Conservation (phyloP, 2,888 invertebrate genomes). For the Spilarctia lutea region DNA sequence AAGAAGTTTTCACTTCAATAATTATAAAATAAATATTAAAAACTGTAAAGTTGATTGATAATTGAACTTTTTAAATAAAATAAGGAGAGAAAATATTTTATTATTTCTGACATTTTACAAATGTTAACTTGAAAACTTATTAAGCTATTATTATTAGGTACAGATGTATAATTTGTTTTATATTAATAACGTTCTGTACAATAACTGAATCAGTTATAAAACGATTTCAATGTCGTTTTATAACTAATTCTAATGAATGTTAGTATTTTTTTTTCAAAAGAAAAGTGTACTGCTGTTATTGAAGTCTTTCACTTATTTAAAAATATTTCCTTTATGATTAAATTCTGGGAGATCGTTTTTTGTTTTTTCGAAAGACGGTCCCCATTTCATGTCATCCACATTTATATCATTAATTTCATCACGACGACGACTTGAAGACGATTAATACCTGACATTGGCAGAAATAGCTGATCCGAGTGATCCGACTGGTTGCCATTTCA, state of each 20-base stretch:
- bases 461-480: too few species aligned
- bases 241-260: too few species aligned
- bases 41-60: not conserved
- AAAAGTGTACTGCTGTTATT: conserved; percentile 9
- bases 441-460: too few species aligned
- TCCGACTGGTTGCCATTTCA: too few species aligned
- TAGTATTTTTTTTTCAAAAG: conserved; percentile 1
- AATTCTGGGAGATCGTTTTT: too few species aligned
- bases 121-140: conserved; percentile 22
- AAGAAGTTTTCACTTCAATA: too few species aligned
- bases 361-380: too few species aligned
- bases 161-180: conserved; percentile 35
- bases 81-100: not conserved
- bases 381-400: too few species aligned
- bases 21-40: conserved; percentile 3
- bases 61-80: not conserved
- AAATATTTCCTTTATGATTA: too few species aligned
- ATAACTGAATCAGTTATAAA: conserved; percentile 36
- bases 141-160: conserved; percentile 32
- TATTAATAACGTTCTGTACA: conserved; percentile 40
- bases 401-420: too few species aligned
- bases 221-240: conserved; percentile 8
- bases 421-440: too few species aligned
- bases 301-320: not conserved
- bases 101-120: conserved; percentile 7